Base-by-base conservation (phyloP, 2,113 vertebrate species). In the Callocephalon fimbriatum region DNA sequence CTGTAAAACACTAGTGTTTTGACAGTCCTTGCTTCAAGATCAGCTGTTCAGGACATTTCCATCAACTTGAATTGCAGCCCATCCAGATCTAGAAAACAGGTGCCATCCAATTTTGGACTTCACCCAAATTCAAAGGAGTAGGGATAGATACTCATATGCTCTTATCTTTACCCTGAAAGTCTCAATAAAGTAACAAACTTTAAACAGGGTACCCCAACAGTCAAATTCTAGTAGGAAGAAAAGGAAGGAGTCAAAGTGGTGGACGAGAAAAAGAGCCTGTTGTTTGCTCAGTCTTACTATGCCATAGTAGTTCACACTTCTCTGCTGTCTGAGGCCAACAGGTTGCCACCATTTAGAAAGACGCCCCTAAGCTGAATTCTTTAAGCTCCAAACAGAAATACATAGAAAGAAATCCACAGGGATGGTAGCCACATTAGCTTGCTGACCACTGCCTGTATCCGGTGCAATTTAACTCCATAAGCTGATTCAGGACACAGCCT, bases 11-110 rank as follows among this genome's bases (percentile, higher is more conserved):
- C 1, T 4, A 71, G 25, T 80, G 93, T 92, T 93, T 84, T 89
- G 76, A 83, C 67, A 95, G 91, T 38, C 37, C 25, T 74, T 80
- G 37, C 67, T 88, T 86, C 82, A 73, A 77, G 93, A 92, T 96
- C 94, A 95, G 93, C 86, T 96, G 93, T 70, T 92, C 72, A 6
- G 65, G 68, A 95, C 89, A 84, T 86, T 93, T 92, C 79, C 72
- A 91, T 84, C 79, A 89, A 50, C 72, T 94, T 91, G 83, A 91
- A 94, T 7, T 63, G 50, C 54, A 63, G 91, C 86, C 91, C 83
- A 88, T 67, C n/a, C 35, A 71, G 68, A 95, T 59, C 59, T 56
- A 70, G 67, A 76, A 90, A 94, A 95, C 93, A 96, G 88, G 86
- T 96, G 93, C 54, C 65, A 54, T 27, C 37, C 15, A 27, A 7